Conservation (phyloP, 2,888 invertebrate genomes). For the Notodonta dromedarius region DNA sequence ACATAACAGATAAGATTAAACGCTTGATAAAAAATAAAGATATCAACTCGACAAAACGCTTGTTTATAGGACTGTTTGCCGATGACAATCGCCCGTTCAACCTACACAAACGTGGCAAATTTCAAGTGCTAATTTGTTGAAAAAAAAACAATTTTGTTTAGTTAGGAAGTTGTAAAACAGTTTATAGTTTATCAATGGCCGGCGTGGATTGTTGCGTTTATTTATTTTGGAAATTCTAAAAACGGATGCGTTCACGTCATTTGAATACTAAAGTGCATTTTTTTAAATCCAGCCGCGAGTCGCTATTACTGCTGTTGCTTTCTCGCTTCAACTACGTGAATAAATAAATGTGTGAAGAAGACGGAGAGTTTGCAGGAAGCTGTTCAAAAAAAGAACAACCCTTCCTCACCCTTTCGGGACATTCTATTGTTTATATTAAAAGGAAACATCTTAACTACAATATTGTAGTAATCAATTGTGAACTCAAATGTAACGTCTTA, state of each 20-base stretch:
- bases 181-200: slow-evolving; percentile 71
- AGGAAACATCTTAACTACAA: slow-evolving; percentile 56
- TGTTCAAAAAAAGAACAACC: slow-evolving; percentile 81
- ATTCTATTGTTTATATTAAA: slow-evolving; percentile 71
- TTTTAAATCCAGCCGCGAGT: slow-evolving; percentile 53
- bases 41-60: slow-evolving; percentile 32
- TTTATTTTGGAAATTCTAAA: slow-evolving; percentile 77
- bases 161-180: slow-evolving; percentile 77
- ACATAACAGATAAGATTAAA: slow-evolving; percentile 59
- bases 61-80: slow-evolving; percentile 28
- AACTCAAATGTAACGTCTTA: slow-evolving; percentile 43
- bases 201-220: slow-evolving; percentile 54
- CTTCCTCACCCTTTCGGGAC: slow-evolving; percentile 79
- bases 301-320: slow-evolving; percentile 44
- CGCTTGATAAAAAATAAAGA: slow-evolving; percentile 34
- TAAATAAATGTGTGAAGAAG: slow-evolving; percentile 53
- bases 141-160: slow-evolving; percentile 54
- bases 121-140: slow-evolving; percentile 38
- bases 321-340: slow-evolving; percentile 49
- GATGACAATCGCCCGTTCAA: slow-evolving; percentile 28
- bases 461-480: slow-evolving; percentile 41
- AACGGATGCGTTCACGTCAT: slow-evolving; percentile 80
- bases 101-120: slow-evolving; percentile 34
- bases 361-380: slow-evolving; percentile 72
- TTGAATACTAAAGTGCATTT: slow-evolving; percentile 78